These are phyloP conservation scores for Pionites leucogaster DNA, from an alignment of 2,113 vertebrate species.

Conservation along the genomic window DNA sequence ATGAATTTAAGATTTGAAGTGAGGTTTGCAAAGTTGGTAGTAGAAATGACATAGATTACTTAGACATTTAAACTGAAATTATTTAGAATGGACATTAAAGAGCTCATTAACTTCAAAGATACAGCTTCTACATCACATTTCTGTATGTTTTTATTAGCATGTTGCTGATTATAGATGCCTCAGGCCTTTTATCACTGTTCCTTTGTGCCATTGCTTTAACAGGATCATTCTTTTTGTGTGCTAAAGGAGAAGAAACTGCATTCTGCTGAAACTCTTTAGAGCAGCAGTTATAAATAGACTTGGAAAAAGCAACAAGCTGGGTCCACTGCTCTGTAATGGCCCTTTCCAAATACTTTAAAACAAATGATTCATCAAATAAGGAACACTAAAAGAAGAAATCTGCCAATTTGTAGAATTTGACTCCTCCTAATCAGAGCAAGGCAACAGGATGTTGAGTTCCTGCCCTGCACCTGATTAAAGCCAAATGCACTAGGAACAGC, in stretches of 20 bases:
- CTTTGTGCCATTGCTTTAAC: neutral
- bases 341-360: constrained; percentile 82
- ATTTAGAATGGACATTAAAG: neutral
- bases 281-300: constrained; percentile 73
- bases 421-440: constrained; percentile 90
- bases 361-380: constrained; percentile 86
- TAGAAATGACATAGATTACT: neutral
- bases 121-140: neutral
- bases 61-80: neutral
- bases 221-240: constrained; percentile 7
- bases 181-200: neutral
- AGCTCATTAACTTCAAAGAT: neutral
- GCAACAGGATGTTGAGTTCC: constrained; percentile 91
- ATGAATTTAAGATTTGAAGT: neutral
- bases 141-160: neutral
- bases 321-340: constrained; percentile 65
- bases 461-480: constrained; percentile 93
- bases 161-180: neutral
- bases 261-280: constrained; percentile 36
- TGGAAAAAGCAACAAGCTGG: constrained; percentile 68
- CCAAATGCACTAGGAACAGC: constrained; percentile 83
- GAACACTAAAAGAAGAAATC: constrained; percentile 80
- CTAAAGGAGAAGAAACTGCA: constrained; percentile 32
- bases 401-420: constrained; percentile 88
- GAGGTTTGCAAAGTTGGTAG: neutral